Conservation (phyloP, 2,888 invertebrate genomes). For the Atethmia centrago region DNA sequence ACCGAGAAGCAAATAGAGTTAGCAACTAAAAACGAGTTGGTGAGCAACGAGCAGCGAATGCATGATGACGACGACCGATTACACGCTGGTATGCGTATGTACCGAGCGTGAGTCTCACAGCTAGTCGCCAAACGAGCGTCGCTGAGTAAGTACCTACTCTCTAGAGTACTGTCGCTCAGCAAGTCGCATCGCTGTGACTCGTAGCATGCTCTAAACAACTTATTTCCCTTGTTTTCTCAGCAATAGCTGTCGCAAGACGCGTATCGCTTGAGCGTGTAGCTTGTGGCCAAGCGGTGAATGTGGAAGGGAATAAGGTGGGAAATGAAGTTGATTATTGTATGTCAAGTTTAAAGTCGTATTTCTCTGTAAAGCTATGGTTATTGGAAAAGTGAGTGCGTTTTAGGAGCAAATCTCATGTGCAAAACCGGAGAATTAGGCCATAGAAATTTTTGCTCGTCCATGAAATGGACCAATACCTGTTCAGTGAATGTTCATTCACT, state of each 20-base stretch:
- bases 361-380: background rate
- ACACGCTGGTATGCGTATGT: too few relatives aligned
- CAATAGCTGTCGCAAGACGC: background rate
- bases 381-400: background rate
- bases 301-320: background rate
- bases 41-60: too few relatives aligned
- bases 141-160: too few relatives aligned
- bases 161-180: too few relatives aligned
- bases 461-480: slow-evolving; percentile 2
- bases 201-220: background rate
- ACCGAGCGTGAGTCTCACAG: too few relatives aligned
- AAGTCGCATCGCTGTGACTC: background rate
- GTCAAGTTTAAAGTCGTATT: background rate
- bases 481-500: slow-evolving; percentile 27
- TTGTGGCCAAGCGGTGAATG: too few relatives aligned
- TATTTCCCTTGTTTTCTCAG: background rate
- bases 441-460: slow-evolving; percentile 4
- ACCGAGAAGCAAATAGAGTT: too few relatives aligned
- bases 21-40: too few relatives aligned
- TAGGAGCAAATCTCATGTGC: background rate
- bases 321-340: slow-evolving; percentile 14
- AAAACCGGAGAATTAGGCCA: background rate
- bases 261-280: background rate
- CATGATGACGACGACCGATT: too few relatives aligned
- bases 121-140: too few relatives aligned